Evolutionary conservation across 2,797 vertebrate species (phyloP), one percentile per base, ranked within the genome.

Genomic region (Tinamus major): DNA sequence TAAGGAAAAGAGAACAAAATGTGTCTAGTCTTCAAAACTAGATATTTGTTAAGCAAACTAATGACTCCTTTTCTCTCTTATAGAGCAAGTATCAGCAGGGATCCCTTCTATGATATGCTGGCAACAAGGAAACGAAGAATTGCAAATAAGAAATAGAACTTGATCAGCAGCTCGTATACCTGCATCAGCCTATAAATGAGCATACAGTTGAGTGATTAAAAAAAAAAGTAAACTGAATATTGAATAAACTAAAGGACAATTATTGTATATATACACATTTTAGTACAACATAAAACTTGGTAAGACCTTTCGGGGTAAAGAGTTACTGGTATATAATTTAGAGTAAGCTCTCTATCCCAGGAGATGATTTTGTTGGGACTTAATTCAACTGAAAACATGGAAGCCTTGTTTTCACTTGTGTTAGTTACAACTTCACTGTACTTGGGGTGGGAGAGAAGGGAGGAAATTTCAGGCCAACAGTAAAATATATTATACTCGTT

Each of bases 91-190:
- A 99, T 99, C 98, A 99, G 99, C 97, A 99, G 98, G 96, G 99
- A 99, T 94, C 99, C 99, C 39, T 99, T 99, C 97, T 99, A 99
- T 20, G 99, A 99, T 96, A 99, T 99, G 99, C 96, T 99, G 97
- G 99, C 99, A 81, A 99, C 98, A 59, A 98, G 99, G 97, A 99
- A 99, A 93, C 97, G 99, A 92, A 98, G 99, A 97, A 99, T 99
- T 91, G 99, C 99, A 94, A 98, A 99, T 95, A 99, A 99, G 96
- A 99, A 99, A 98, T 98, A 98, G 95, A 85, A 53, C 56, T 4
- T 29, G 62, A 89, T 49, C 14, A 55, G 75, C 69, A 79, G 53
- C 76, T 59, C 51, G 17, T 15, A 55, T 70, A 86, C 27, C 63
- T 80, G 55, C 81, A 59, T 69, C 77, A 35, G 5, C 46, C 46